Conservation (phyloP, 1,140 invertebrate genomes). For the Eurosta solidaginis region DNA sequence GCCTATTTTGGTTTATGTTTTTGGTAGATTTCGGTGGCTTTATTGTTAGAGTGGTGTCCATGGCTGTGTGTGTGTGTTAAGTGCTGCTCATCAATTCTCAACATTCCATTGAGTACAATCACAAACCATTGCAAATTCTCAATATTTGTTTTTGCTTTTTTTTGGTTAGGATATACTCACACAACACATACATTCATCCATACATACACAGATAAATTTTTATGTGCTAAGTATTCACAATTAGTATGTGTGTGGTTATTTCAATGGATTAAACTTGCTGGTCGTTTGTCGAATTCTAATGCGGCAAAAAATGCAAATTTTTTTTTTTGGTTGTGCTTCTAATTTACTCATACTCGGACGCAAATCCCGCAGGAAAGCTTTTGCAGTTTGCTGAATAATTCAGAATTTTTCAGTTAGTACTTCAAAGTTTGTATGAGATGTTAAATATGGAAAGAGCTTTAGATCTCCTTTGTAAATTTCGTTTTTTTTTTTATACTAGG, state of each 20-base stretch:
- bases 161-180: too few species aligned
- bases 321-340: too few species aligned
- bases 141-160: background rate
- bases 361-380: background rate
- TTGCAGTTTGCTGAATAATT: too few species aligned
- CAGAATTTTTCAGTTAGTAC: too few species aligned
- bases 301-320: background rate
- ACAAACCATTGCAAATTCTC: constrained; percentile 27
- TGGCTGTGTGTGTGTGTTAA: background rate
- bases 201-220: too few species aligned
- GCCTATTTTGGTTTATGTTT: background rate
- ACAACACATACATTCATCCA: too few species aligned
- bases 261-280: constrained; percentile 9
- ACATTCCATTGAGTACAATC: constrained; percentile 6
- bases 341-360: background rate
- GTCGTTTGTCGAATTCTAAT: constrained; percentile 27
- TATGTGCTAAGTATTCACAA: too few species aligned
- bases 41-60: background rate
- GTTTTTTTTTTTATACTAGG: too few species aligned
- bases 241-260: background rate
- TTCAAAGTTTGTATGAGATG: too few species aligned
- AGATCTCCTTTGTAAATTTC: too few species aligned
- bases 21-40: background rate
- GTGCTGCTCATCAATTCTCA: constrained; percentile 19
- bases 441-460: too few species aligned